Evolutionary conservation across 2,888 invertebrate species (phyloP).

Genomic region (Sicus ferrugineus): DNA sequence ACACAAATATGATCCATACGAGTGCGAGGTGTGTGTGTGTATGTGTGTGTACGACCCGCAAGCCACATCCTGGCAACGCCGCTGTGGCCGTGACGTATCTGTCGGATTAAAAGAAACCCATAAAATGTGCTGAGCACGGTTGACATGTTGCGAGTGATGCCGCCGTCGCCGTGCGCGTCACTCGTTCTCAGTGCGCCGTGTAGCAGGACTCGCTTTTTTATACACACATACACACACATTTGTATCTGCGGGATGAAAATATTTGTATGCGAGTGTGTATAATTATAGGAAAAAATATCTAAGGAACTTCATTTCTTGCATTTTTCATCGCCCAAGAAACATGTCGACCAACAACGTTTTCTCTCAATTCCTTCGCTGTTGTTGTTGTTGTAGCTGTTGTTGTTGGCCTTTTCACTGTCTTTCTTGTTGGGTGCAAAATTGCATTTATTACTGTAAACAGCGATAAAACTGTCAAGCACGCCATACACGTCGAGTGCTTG

Average conservation of each 20-base stretch:
- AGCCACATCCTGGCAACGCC: neutral
- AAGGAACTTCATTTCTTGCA: slow-evolving; percentile 9
- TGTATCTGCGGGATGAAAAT: neutral
- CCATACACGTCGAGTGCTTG: neutral
- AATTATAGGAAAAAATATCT: neutral
- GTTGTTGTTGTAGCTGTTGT: neutral
- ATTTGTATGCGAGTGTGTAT: neutral
- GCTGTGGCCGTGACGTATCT: slow-evolving; percentile 42
- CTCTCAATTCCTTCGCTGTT: neutral
- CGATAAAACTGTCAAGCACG: slow-evolving; percentile 46
- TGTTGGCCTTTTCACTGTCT: neutral
- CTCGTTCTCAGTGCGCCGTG: neutral
- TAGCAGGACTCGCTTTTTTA: neutral
- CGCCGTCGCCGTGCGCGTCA: neutral
- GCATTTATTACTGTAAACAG: slow-evolving; percentile 47
- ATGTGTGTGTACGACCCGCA: no score
- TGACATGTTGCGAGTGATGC: slow-evolving; percentile 35
- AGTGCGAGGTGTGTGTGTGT: no score
- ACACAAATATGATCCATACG: no score
- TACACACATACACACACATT: neutral
- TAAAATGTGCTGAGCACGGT: slow-evolving; percentile 47
- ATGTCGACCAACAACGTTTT: slow-evolving; percentile 16
- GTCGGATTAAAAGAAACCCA: slow-evolving; percentile 45
- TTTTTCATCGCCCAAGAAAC: neutral
- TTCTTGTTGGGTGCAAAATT: slow-evolving; percentile 42